Base-by-base conservation (phyloP, 2,113 vertebrate species). In the Datnioides undecimradiatus region DNA sequence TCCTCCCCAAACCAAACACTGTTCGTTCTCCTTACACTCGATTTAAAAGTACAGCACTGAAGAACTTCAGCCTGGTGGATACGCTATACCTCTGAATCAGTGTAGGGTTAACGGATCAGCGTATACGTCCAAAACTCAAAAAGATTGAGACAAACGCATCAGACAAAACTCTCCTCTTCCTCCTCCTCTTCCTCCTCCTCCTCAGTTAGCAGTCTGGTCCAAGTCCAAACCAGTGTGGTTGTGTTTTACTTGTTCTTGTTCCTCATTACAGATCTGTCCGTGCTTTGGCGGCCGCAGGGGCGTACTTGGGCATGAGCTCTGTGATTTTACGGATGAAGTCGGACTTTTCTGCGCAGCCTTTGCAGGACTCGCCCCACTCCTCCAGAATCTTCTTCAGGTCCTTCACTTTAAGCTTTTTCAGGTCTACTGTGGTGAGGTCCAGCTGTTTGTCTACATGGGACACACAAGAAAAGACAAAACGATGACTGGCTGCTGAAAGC, bases 321-420 rank as follows among this genome's bases (percentile, higher is more conserved):
- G 96, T 95, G 92, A 99, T 99, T 88, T 97, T 96, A 54, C 97
- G 96, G 92, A 99, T 99, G 87, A 97, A 99, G 91, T 99, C 98
- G 0, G 96, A 96, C 79, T 99, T 99, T 59, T 99, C 98, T 0
- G 96, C 98, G 2, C 98, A 99, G 87, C 98, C 97, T 92, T 99
- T 99, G 91, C 98, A 99, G 0, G 94, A 94, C 90, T 99, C 98
- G 16, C 95, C 98, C 98, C 98, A 99, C 70, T 98, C 97, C n/a
- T 99, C 98, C 65, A 99, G 90, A 51, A 99, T 97, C 91, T 98
- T 98, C 93, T 98, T 98, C 87, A 99, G 92, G 87, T 99, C 98
- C 90, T 97, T 98, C 36, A 99, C 98, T 45, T 96, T 95, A 34
- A 99, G 95, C 87, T 98, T 99, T 91, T 98, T 99, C 86, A 99